These are phyloP conservation scores for Callopanchax toddi DNA, from an alignment of 2,113 vertebrate genomes.

Conservation along the genomic window DNA sequence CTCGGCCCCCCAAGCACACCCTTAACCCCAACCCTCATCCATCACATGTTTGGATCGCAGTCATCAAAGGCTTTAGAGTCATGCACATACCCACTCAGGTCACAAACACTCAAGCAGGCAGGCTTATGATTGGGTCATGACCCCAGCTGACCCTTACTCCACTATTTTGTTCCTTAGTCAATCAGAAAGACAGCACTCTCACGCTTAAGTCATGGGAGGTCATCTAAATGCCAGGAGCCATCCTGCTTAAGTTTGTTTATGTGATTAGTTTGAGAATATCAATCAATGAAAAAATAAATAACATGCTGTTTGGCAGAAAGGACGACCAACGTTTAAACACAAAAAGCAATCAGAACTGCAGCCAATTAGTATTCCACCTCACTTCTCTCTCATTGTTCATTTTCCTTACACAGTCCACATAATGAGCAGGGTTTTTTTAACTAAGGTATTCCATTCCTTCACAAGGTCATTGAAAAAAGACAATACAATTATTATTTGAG, in stretches of 20 bases:
- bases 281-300: conserved; percentile 9
- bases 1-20: conserved; percentile 35
- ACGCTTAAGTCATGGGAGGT: conserved; percentile 17
- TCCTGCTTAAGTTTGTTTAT: conserved; percentile 15
- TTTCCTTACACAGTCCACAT: conserved; percentile 61
- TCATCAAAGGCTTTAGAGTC: conserved; percentile 59
- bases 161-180: conserved; percentile 55
- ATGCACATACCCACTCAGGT: conserved; percentile 50
- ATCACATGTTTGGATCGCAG: conserved; percentile 71
- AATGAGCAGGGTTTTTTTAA: conserved; percentile 69
- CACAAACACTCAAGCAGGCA: conserved; percentile 56
- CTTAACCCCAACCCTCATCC: conserved; percentile 69
- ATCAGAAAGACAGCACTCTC: conserved; percentile 41
- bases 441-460: conserved; percentile 66
- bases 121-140: conserved; percentile 53
- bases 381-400: conserved; percentile 70
- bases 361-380: conserved; percentile 65
- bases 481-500: conserved; percentile 62
- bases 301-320: conserved; percentile 36
- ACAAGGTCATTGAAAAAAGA: conserved; percentile 69
- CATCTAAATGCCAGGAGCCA: conserved; percentile 8
- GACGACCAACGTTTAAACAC: conserved; percentile 55
- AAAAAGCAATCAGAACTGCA: conserved; percentile 61
- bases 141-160: conserved; percentile 67
- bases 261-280: conserved; percentile 23